These are phyloP conservation scores for Myrmecophaga tridactyla DNA, from an alignment of 2,113 vertebrate genomes.

Conservation along the genomic window DNA sequence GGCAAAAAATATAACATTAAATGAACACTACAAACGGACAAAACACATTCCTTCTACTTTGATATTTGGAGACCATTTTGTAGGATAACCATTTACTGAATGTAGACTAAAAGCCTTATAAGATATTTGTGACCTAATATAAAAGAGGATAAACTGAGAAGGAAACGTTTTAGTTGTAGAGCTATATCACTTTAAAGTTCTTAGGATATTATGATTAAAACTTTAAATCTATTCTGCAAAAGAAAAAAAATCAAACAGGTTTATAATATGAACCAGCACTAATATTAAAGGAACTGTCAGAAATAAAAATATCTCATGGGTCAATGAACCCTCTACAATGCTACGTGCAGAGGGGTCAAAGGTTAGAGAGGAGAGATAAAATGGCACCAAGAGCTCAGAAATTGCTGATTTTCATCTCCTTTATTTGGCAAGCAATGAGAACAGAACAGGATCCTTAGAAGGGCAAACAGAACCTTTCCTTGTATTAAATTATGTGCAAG, in stretches of 20 bases:
- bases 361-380: background rate
- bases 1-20: background rate
- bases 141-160: conserved; percentile 10
- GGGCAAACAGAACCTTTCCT: background rate
- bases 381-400: background rate
- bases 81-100: conserved; percentile 2
- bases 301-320: background rate
- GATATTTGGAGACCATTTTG: background rate
- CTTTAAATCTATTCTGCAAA: conserved; percentile 26
- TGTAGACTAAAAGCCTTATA: conserved; percentile 24
- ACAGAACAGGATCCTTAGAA: background rate
- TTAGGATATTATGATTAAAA: conserved; percentile 19
- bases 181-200: conserved; percentile 44
- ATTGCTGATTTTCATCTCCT: background rate
- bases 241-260: background rate
- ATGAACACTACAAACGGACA: background rate
- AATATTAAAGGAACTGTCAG: background rate
- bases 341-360: background rate
- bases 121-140: conserved; percentile 11
- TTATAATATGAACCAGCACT: background rate
- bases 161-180: conserved; percentile 9
- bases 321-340: background rate
- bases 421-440: conserved; percentile 4
- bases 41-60: conserved; percentile 23
- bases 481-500: conserved; percentile 13